Evolutionary conservation across 2,113 vertebrate species (phyloP).

Genomic region (Aspiorhynchus laticeps): DNA sequence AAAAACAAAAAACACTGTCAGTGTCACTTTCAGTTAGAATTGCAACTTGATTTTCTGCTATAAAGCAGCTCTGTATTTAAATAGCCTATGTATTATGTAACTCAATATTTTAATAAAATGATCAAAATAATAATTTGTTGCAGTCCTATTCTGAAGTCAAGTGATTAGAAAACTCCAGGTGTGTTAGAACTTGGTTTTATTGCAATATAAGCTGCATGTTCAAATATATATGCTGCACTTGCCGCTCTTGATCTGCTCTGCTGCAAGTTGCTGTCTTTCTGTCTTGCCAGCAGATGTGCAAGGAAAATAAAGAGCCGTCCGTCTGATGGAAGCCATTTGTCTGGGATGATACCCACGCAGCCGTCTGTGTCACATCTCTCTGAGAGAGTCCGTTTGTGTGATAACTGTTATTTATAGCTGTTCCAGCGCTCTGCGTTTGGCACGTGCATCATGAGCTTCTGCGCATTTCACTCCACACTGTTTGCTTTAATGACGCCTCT

Average conservation of each 20-base stretch:
- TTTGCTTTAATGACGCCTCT: slow-evolving; percentile 21
- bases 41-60: no score
- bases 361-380: slow-evolving; percentile 50
- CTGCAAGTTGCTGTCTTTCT: background rate
- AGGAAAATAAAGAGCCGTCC: background rate
- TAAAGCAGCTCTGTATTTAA: no score
- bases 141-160: background rate
- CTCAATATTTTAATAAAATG: no score
- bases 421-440: slow-evolving; percentile 54
- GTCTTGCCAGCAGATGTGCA: background rate
- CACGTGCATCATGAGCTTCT: slow-evolving; percentile 4
- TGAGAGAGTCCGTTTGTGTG: slow-evolving; percentile 57
- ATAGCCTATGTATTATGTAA: no score
- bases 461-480: background rate
- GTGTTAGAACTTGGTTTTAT: background rate
- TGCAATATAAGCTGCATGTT: background rate
- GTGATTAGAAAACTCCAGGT: background rate
- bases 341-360: slow-evolving; percentile 55
- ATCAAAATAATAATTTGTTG: background rate
- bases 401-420: slow-evolving; percentile 75
- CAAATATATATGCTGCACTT: background rate
- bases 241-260: background rate
- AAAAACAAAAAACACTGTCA: no score
- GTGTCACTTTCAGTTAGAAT: no score
- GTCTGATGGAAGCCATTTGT: slow-evolving; percentile 11